Evolutionary conservation across 92 coral and sea anemone genomes (phyloP), one percentile per base, ranked within the genome.

Genomic region (Epizoanthus stellaris): DNA sequence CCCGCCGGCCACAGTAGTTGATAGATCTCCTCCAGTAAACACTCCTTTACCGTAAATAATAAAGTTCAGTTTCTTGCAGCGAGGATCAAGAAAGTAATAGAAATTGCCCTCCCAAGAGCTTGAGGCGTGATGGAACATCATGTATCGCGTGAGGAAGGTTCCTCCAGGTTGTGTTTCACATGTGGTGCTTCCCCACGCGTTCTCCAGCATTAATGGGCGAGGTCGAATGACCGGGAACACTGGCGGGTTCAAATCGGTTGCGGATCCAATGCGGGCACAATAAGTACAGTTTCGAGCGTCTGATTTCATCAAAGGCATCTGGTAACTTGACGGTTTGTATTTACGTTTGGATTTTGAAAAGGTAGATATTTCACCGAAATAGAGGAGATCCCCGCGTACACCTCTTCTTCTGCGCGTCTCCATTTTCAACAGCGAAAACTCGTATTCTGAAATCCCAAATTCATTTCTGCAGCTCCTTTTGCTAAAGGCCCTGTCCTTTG

Each of bases 361-460:
- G 4, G 95, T 92, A 25, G 93, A 93, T 52, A 94, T 86, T 67
- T 90, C 95, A 3, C 76, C 95, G 67, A 94, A 94, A 61, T 81
- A 94, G 79, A 94, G 87, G 11, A 49, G 64, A 70, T 94, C 94
- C 21, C 80, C 70, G 13, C 76, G 60, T 20, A 83, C 68, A 45
- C 91, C 63, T 61, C 57, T 89, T 81, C 58, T 82, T 67, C 67
- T 86, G 15, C 77, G 81, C 20, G 77, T 92, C 59, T 92, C 95
- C 45, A 92, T 77, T 81, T 90, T 94, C 3, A 92, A 74, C 20
- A 77, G 45, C 7, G 93, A 88, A 62, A 94, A 91, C 73, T 94
- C 98, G 47, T 89, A 88, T 25, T 92, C 95, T 43, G 89, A 90
- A 70, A 94, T 82, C 10, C 95, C 95, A 84, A 92, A 94, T 59